These are phyloP conservation scores for Dolichomitus sp. DNA, from an alignment of 2,888 invertebrate species.

Conservation along the genomic window DNA sequence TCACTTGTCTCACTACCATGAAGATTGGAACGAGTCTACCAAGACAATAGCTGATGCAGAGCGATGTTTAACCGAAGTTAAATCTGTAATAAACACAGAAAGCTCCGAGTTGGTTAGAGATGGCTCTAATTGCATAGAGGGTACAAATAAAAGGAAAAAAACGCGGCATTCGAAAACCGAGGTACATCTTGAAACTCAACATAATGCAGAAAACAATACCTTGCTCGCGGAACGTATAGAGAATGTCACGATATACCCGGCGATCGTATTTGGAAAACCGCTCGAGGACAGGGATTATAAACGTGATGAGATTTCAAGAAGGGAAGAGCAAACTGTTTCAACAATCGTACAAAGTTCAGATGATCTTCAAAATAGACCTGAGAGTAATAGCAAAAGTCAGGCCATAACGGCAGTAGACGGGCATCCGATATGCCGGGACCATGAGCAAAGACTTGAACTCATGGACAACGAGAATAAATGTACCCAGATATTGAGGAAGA, in stretches of 20 bases:
- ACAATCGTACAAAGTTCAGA: neutral
- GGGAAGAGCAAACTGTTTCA: neutral
- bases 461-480: neutral
- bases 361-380: neutral
- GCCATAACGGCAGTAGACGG: neutral
- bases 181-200: neutral
- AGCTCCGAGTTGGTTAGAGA: neutral
- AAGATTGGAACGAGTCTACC: neutral
- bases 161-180: neutral
- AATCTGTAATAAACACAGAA: neutral
- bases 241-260: neutral
- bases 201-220: neutral
- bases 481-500: neutral
- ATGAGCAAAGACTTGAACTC: neutral
- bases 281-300: neutral
- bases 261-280: neutral
- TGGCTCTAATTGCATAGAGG: neutral
- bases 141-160: neutral
- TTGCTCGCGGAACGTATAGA: neutral
- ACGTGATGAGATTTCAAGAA: neutral
- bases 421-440: neutral
- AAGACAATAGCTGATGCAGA: too few relatives aligned
- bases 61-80: too few relatives aligned
- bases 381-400: neutral
- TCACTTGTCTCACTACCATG: conserved; percentile 45